Evolutionary conservation across 30 jellyfish, hydroid and myxozoan genomes (phyloP).

Genomic region (Turritopsis rubra): DNA sequence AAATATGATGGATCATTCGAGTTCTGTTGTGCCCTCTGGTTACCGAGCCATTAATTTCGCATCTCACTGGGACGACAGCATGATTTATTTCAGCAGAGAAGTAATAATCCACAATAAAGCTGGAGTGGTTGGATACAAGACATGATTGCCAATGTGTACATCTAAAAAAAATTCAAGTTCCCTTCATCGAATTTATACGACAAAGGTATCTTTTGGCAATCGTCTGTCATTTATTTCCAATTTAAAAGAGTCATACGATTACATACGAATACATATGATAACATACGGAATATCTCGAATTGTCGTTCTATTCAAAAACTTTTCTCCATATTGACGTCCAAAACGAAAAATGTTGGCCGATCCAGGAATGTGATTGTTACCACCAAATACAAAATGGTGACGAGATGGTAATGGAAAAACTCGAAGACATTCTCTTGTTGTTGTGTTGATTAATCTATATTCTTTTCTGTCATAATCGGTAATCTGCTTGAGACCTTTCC

Average conservation of each 20-base stretch:
- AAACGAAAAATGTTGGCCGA: neutral
- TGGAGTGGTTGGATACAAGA: neutral
- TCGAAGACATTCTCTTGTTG: neutral
- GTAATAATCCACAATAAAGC: neutral
- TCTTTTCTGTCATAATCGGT: neutral
- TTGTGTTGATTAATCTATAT: neutral
- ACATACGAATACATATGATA: neutral
- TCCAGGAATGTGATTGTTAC: neutral
- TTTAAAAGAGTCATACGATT: neutral
- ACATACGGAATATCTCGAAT: slow-evolving; percentile 3
- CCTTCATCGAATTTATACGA: too few species aligned
- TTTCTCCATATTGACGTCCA: neutral
- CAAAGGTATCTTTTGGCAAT: too few species aligned
- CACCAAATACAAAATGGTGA: neutral
- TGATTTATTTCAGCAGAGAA: neutral
- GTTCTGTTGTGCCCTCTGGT: neutral
- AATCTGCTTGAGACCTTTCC: neutral
- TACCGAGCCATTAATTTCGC: neutral
- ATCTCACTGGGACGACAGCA: slow-evolving; percentile 3
- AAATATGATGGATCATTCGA: neutral
- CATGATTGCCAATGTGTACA: slow-evolving; percentile 9
- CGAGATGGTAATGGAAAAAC: neutral
- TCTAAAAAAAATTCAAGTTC: too few species aligned
- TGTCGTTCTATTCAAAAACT: neutral
- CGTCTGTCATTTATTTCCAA: too few species aligned